phyloP scores from a whole-genome alignment of 2,888 invertebrate species.

The Pterobdella sp. region DNA sequence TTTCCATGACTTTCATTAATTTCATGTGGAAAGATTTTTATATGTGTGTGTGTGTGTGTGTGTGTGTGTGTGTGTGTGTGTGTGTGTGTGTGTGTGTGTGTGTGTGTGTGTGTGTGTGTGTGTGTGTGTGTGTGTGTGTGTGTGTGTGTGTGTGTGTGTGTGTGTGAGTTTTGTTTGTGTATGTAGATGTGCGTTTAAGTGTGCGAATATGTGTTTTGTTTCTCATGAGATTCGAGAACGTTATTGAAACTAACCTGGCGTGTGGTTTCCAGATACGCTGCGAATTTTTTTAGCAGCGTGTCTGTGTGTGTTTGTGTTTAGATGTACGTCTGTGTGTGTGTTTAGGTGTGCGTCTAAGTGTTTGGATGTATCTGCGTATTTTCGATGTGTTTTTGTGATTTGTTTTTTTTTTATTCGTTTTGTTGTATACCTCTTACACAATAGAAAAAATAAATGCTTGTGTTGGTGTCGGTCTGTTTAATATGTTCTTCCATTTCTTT shows the following conservation, averaged over 20 bases:
- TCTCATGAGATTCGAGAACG: no score
- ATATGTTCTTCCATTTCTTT: no score
- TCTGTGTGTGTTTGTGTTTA: slow-evolving; percentile 13
- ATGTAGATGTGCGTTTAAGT: slow-evolving; percentile 3
- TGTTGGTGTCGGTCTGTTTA: no score
- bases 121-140: slow-evolving; percentile 14
- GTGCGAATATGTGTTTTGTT: slow-evolving; percentile 11
- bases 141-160: slow-evolving; percentile 17
- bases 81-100: not conserved
- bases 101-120: slow-evolving; percentile 1
- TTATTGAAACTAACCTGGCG: no score
- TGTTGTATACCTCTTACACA: no score
- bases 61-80: not conserved
- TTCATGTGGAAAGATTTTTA: not conserved
- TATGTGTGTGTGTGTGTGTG: not conserved
- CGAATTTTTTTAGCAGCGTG: not conserved
- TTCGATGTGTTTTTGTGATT: no score
- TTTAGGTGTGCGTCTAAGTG: not conserved
- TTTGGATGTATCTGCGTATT: not conserved
- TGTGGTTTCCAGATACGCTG: not conserved
- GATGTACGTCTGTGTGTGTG: not conserved
- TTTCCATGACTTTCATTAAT: no score
- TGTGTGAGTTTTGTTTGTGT: slow-evolving; percentile 14
- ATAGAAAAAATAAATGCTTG: no score
- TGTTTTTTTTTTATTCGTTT: no score